Conservation (phyloP, 2,113 vertebrate genomes). For the Alligator mississippiensis region DNA sequence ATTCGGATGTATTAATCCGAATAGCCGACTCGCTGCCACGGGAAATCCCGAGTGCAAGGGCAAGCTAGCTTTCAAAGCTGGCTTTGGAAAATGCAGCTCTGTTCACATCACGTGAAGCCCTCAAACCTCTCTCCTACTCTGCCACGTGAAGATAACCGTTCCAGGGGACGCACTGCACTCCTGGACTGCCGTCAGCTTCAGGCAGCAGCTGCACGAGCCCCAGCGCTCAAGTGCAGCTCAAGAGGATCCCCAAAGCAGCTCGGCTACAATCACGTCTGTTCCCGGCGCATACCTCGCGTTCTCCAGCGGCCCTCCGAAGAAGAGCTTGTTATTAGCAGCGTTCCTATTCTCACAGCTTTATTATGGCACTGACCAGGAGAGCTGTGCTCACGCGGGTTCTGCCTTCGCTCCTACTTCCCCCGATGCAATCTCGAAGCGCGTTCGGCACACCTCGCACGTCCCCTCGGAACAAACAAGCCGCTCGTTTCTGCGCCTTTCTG, state of each 20-base stretch:
- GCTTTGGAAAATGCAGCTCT: neutral
- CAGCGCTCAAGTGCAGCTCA: neutral
- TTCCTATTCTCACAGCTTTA: neutral
- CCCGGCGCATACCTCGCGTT: neutral
- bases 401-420: neutral
- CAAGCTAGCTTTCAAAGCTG: neutral
- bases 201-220: conserved; percentile 22
- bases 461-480: neutral
- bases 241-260: conserved; percentile 35
- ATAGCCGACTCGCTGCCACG: neutral
- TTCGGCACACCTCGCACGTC: neutral
- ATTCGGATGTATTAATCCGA: accelerated
- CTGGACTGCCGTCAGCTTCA: accelerated
- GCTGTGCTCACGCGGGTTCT: neutral
- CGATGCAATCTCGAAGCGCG: neutral
- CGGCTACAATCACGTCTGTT: neutral
- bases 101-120: neutral
- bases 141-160: accelerated
- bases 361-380: neutral
- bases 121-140: accelerated
- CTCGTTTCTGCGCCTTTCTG: neutral
- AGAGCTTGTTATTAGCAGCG: neutral
- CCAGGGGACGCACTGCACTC: neutral
- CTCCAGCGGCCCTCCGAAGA: neutral
- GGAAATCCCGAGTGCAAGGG: accelerated